Evolutionary conservation across 2,888 invertebrate species (phyloP).

Genomic region (Sinhomidia bicolor): DNA sequence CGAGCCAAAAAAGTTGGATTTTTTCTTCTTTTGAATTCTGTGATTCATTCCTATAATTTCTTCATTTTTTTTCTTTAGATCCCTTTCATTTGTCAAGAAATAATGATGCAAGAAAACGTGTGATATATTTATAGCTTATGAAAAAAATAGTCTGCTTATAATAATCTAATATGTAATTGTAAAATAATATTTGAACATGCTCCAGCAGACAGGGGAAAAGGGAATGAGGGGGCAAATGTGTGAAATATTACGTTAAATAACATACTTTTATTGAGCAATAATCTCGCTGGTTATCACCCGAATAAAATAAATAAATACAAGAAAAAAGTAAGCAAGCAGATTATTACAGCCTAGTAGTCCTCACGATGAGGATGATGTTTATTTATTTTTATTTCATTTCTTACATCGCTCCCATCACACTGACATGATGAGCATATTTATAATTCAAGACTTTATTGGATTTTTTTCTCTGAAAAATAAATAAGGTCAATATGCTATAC

Average conservation of each 20-base stretch:
- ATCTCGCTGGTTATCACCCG: background rate
- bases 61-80: background rate
- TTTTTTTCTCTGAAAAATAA: too few relatives aligned
- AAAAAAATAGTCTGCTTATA: background rate
- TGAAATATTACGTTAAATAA: background rate
- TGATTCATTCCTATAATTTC: background rate
- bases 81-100: background rate
- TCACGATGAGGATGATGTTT: too few relatives aligned
- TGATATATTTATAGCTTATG: background rate
- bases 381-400: constrained; percentile 25
- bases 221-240: background rate
- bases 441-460: constrained; percentile 29
- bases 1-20: background rate
- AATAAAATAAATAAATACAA: background rate
- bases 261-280: background rate
- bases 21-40: background rate
- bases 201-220: background rate
- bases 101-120: background rate
- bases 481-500: background rate
- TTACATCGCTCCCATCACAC: background rate
- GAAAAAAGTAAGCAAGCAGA: too few relatives aligned
- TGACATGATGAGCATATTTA: constrained; percentile 2
- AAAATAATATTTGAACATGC: too few relatives aligned
- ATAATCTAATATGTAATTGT: too few relatives aligned
- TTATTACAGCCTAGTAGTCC: background rate